These are phyloP conservation scores for Physocephala rufipes DNA, from an alignment of 2,888 invertebrate genomes.

Conservation along the genomic window DNA sequence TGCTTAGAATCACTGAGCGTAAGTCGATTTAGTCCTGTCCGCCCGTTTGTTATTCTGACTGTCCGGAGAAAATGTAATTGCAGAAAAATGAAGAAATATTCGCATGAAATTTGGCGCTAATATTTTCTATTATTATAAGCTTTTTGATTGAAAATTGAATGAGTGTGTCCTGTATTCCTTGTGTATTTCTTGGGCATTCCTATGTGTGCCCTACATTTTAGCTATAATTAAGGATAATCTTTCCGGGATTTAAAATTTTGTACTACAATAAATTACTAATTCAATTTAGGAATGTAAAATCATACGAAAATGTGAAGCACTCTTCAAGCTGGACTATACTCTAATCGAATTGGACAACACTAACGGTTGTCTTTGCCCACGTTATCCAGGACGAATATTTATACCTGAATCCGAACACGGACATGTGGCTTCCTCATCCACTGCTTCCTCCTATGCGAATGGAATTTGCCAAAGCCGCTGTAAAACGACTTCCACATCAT, in stretches of 20 bases:
- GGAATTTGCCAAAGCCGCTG: slow-evolving; percentile 34
- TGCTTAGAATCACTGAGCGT: too few relatives aligned
- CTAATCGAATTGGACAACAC: slow-evolving; percentile 73
- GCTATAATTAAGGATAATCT: too few relatives aligned
- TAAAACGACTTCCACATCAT: slow-evolving; percentile 37
- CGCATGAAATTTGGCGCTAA: too few relatives aligned
- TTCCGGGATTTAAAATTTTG: not conserved
- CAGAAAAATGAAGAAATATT: too few relatives aligned
- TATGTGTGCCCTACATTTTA: too few relatives aligned
- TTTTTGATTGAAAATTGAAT: too few relatives aligned
- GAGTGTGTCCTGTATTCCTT: too few relatives aligned
- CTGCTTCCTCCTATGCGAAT: slow-evolving; percentile 33
- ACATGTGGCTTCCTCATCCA: slow-evolving; percentile 45
- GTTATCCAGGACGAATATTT: slow-evolving; percentile 77
- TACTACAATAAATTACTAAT: slow-evolving; percentile 11
- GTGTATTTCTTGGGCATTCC: too few relatives aligned
- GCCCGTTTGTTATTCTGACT: too few relatives aligned
- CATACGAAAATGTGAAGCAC: slow-evolving; percentile 71
- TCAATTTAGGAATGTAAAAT: slow-evolving; percentile 69
- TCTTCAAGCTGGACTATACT: slow-evolving; percentile 76
- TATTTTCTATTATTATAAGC: too few relatives aligned
- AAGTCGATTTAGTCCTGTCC: too few relatives aligned
- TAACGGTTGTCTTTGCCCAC: slow-evolving; percentile 74
- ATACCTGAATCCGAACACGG: slow-evolving; percentile 71
- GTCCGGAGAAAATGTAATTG: too few relatives aligned